phyloP scores from a whole-genome alignment of 1,140 invertebrate genomes.

The Ganaspis sp. region DNA sequence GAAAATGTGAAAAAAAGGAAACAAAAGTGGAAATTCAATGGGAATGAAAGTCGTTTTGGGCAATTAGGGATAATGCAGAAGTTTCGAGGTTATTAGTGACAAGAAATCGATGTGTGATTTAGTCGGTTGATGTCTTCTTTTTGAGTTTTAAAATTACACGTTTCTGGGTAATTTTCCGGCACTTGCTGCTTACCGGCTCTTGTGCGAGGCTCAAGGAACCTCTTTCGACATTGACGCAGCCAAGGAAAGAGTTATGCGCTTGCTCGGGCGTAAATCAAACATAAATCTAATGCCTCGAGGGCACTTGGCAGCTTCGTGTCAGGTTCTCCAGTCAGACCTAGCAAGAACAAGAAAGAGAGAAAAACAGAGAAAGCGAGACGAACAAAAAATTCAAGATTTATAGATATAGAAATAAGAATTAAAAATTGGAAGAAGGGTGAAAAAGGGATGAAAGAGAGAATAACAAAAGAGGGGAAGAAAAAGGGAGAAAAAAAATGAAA shows the following conservation, averaged over 20 bases:
- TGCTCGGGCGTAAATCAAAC: constrained; percentile 29
- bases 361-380: background rate
- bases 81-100: background rate
- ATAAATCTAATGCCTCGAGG: constrained; percentile 30
- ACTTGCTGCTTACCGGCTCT: background rate
- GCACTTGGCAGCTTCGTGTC: constrained; percentile 30
- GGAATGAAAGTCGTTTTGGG: no score
- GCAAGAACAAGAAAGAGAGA: constrained; percentile 11
- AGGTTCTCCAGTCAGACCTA: constrained; percentile 14
- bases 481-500: no score
- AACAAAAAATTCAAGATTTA: no score
- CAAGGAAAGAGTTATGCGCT: constrained; percentile 30
- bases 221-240: constrained; percentile 30
- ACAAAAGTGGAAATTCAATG: no score
- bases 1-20: no score
- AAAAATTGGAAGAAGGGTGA: no score
- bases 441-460: no score
- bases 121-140: background rate
- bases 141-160: background rate
- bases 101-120: background rate
- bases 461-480: no score
- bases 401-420: no score
- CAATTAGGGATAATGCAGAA: background rate
- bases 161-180: constrained; percentile 22
- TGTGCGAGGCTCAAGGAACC: background rate